These are phyloP conservation scores for Astatoreochromis straeleni DNA, from an alignment of 2,113 vertebrate genomes.

Conservation along the genomic window DNA sequence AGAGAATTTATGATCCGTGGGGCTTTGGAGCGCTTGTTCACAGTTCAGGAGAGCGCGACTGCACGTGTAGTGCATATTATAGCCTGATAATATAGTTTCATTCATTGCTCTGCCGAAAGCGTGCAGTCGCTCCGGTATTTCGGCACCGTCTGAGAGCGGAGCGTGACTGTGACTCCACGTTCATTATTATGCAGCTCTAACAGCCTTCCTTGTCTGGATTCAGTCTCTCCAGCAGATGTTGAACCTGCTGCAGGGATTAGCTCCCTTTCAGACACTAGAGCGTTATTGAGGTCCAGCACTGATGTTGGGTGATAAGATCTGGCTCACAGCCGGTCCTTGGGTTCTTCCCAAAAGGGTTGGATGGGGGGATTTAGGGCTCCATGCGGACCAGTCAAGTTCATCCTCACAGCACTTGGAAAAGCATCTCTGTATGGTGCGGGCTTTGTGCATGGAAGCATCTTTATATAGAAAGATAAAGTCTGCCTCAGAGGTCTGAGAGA, in stretches of 20 bases:
- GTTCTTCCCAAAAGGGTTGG: neutral
- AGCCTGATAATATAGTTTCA: neutral
- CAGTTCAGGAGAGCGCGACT: slow-evolving; percentile 19
- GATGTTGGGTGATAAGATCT: neutral
- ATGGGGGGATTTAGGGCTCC: neutral
- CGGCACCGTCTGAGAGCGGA: neutral
- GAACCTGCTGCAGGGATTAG: neutral
- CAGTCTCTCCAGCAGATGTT: neutral
- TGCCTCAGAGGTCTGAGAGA: neutral
- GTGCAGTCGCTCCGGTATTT: neutral
- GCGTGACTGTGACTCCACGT: neutral
- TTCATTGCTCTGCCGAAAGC: neutral
- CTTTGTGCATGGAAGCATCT: neutral
- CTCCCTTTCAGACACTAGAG: neutral
- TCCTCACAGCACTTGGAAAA: neutral
- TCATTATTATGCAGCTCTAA: neutral
- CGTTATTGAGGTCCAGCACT: neutral
- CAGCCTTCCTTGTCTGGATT: neutral
- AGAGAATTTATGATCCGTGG: neutral
- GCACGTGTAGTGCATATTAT: neutral
- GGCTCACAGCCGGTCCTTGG: neutral
- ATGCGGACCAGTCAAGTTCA: neutral
- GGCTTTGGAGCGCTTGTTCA: neutral
- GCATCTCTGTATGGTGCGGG: neutral
- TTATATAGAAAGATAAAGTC: neutral